phyloP scores from a whole-genome alignment of 2,888 invertebrate genomes.

The Noctuana brunneofusca region DNA sequence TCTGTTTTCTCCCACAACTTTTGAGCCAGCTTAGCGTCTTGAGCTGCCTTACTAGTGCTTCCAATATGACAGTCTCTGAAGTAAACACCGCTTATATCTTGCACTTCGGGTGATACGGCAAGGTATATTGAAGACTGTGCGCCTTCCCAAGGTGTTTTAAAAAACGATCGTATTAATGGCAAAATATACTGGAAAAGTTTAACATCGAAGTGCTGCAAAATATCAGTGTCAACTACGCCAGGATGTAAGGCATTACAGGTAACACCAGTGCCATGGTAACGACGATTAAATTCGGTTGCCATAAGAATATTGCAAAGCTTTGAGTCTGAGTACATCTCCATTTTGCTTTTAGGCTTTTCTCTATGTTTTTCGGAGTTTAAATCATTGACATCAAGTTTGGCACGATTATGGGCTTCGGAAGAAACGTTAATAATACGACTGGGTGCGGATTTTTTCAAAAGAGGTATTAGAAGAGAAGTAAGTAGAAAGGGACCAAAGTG shows the following conservation, averaged over 20 bases:
- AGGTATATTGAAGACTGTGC: constrained; percentile 82
- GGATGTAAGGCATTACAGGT: constrained; percentile 92
- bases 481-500: constrained; percentile 86
- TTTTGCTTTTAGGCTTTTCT: constrained; percentile 8
- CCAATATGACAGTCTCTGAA: constrained; percentile 81
- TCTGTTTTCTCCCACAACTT: constrained; percentile 87
- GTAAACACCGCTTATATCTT: constrained; percentile 83
- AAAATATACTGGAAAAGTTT: constrained; percentile 56
- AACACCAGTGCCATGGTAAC: constrained; percentile 86
- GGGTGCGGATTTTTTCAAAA: constrained; percentile 49
- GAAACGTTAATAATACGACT: constrained; percentile 58
- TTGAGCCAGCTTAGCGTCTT: constrained; percentile 73
- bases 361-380: constrained; percentile 40
- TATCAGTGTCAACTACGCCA: constrained; percentile 86
- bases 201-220: constrained; percentile 79
- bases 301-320: constrained; percentile 84
- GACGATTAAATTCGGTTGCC: constrained; percentile 85
- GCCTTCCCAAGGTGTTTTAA: constrained; percentile 60
- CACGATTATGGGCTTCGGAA: constrained; percentile 49
- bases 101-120: constrained; percentile 77
- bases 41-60: constrained; percentile 63
- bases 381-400: constrained; percentile 44
- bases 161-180: constrained; percentile 51
- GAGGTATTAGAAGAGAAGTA: constrained; percentile 81
- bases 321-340: constrained; percentile 32